Percentiles rank a stretch among this genome's conserved stretches.
Conservation (phyloP, 2,113 vertebrate species). For the Macquaria ambigua region DNA sequence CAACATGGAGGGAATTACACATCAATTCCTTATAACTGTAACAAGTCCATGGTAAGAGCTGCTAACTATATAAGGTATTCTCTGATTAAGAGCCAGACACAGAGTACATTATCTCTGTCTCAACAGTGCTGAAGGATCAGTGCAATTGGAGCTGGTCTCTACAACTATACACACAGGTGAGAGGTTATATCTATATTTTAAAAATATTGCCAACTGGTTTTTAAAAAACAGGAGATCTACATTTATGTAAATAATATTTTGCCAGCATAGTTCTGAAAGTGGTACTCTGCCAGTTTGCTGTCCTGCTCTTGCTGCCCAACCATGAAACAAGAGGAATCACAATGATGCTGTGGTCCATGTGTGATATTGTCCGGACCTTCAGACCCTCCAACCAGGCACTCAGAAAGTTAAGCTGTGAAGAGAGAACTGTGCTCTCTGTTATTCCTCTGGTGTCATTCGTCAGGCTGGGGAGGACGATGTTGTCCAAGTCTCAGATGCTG, state of each 20-base stretch:
- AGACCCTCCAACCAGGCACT: constrained; percentile 31
- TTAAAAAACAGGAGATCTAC: too few relatives aligned
- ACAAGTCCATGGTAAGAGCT: constrained; percentile 13
- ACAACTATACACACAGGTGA: constrained; percentile 46
- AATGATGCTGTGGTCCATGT: constrained; percentile 81
- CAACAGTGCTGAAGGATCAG: constrained; percentile 17
- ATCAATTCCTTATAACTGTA: constrained; percentile 38
- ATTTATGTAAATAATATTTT: too few relatives aligned
- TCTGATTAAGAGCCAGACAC: constrained; percentile 40
- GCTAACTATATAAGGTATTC: neutral
- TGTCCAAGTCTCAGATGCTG: constrained; percentile 64
- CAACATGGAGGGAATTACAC: constrained; percentile 35
- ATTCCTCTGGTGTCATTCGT: constrained; percentile 81
- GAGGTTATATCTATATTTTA: neutral
- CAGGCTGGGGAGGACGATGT: constrained; percentile 52
- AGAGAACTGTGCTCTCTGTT: constrained; percentile 39
- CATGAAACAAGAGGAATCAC: constrained; percentile 73
- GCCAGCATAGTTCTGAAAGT: constrained; percentile 76
- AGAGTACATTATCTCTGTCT: constrained; percentile 40
- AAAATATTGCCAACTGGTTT: too few relatives aligned
- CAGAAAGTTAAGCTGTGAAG: constrained; percentile 36
- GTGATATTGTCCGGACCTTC: constrained; percentile 73
- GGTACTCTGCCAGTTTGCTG: constrained; percentile 81
- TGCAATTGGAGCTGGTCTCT: constrained; percentile 1
- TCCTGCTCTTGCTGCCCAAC: constrained; percentile 83